Evolutionary conservation across 2,113 vertebrate species (phyloP), one percentile per base, ranked within the genome.

Genomic region (Chauna torquata): DNA sequence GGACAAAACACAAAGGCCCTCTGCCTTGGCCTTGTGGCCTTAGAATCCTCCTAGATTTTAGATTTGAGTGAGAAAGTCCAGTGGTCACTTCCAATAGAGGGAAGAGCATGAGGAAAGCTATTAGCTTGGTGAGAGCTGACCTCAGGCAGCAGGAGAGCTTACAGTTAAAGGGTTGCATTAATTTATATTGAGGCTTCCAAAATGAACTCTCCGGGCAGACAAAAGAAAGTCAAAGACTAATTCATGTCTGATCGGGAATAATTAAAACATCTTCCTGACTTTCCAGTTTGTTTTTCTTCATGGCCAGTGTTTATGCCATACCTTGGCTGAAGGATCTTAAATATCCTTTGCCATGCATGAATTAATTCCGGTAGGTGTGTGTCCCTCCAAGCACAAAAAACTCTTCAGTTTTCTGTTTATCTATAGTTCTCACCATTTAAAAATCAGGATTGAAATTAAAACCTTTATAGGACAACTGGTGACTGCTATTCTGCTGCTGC

Each of bases 251-350:
- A 78, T 44, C 81, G 4, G 34, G 59, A 81, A 61, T 91, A 96
- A 95, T 91, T 92, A 87, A 93, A 94, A 61, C 11, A 59, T 61
- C 61, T 57, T 89, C 24, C 47, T 81, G 2, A 3, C 42, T 76
- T 94, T 82, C 61, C 20, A 50, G 57, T 82, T 80, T 95, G 77
- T 62, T 96, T 95, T 94, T 61, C 44, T 82, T 96, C 83, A 79
- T 16, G 23, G 16, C 16, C 20, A n/a, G 27, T 61, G 40, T 92
- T 96, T 75, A 84, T 92, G 66, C 82, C 58, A 50, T 42, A 30
- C 40, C 45, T 87, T 45, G 79, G 23, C 38, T 2, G 2, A 69
- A 8, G 22, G 10, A 42, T 77, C 65, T 80, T 82, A 76, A 64
- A 52, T 71, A 86, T 74, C 23, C 17, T 92, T 87, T 87, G 75